Conservation (phyloP, 2,113 vertebrate genomes). For the Benthochromis sp. region DNA sequence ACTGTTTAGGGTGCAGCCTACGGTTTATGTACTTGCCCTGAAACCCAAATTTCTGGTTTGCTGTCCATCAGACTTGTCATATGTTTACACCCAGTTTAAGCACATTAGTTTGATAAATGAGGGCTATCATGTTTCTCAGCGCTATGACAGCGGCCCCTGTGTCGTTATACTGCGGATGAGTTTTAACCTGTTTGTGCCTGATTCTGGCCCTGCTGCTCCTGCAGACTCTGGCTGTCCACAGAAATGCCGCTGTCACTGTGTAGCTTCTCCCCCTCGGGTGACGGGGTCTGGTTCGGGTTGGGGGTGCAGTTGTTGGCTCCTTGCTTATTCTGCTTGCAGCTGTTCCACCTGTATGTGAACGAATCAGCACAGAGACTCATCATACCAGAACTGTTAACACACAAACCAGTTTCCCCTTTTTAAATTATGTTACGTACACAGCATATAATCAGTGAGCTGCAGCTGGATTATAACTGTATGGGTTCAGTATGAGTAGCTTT, state of each 20-base stretch:
- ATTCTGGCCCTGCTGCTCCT: conserved; percentile 81
- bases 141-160: background rate
- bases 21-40: background rate
- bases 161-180: background rate
- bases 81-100: background rate
- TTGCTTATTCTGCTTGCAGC: conserved; percentile 95
- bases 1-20: background rate
- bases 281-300: conserved; percentile 89
- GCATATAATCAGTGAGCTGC: background rate
- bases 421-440: background rate
- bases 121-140: background rate
- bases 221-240: conserved; percentile 92
- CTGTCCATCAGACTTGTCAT: background rate
- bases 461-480: background rate
- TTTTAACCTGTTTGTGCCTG: conserved; percentile 73
- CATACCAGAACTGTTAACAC: background rate
- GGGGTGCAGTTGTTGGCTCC: conserved; percentile 83
- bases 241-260: conserved; percentile 97
- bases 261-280: conserved; percentile 93
- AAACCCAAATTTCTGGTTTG: background rate
- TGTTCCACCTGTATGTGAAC: conserved; percentile 83
- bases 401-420: background rate
- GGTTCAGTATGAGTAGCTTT: background rate
- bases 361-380: background rate
- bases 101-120: background rate